Evolutionary conservation across 2,113 vertebrate genomes (phyloP), one percentile per base, ranked within the genome.

Genomic region (Probosciger aterrimus): DNA sequence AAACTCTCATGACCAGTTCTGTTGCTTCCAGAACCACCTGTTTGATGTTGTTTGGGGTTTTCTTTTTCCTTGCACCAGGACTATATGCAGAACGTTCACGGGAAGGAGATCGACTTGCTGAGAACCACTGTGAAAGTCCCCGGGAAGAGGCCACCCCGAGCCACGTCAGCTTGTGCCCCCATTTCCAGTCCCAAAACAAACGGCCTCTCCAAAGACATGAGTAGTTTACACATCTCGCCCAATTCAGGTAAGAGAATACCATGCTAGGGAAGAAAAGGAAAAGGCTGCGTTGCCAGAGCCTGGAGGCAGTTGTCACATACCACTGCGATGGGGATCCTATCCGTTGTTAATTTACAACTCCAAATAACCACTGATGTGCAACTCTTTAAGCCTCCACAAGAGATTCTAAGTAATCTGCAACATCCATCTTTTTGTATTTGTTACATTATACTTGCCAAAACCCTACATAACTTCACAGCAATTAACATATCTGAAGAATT

Each of bases 81-180:
- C 95, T 99, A 99, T 93, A 99, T 99, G 99, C 99, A 99, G 98
- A 99, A 99, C 2, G 98, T 99, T 52, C 99, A 99, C 0, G 99
- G 99, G 10, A 99, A 99, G 63, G 99, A 99, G 97, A 99, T 99
- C 0, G 99, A 99, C 93, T 98, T 99, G 62, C 98, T 99, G 92
- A 97, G 99, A 88, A 99, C 99, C 94, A 99, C 99, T 11, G 99
- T 99, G 82, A 99, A 99, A 93, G 99, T 99, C 43, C 99, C 99
- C 0, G 99, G 99, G 22, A 99, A 99, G 97, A 98, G 99, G 96
- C 99, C 99, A 0, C 99, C 99, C 4, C 98, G 99, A 25, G 99
- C 99, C 70, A 98, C 99, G 0, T 99, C 99, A 5, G 99, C 99
- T 86, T 99, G 99, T n/a, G 98, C 98, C 0, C 98, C 98, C 69